A percentile compares a stretch with the other conserved stretches of the same genome.
phyloP scores from a whole-genome alignment of 2,797 vertebrate genomes.

The Sebastes flavidus region DNA sequence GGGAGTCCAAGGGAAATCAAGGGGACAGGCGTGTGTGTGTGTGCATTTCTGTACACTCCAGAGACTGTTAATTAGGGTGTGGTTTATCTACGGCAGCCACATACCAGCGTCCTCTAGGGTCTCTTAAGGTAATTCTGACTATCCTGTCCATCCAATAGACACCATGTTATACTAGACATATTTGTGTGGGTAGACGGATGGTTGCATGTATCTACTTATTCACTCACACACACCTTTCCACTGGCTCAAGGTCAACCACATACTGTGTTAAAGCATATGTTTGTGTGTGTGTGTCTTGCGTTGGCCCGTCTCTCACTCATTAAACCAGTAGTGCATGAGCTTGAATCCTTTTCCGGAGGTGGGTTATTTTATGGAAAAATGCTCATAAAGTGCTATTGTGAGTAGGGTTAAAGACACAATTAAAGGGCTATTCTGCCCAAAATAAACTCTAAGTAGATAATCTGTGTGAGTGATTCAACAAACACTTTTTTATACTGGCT shows the following conservation, averaged over 20 bases:
- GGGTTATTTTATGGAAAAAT: constrained; percentile 69
- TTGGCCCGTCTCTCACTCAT: constrained; percentile 57
- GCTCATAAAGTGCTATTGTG: constrained; percentile 71
- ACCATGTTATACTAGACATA: not conserved
- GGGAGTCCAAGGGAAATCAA: constrained; percentile 55
- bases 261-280: constrained; percentile 20
- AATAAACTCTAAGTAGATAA: constrained; percentile 64
- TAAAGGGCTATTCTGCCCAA: constrained; percentile 55
- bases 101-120: constrained; percentile 61
- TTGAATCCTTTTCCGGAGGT: constrained; percentile 43
- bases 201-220: constrained; percentile 19
- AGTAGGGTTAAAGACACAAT: constrained; percentile 67
- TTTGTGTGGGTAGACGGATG: constrained; percentile 18
- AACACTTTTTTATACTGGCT: constrained; percentile 54
- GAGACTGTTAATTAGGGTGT: constrained; percentile 65
- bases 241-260: constrained; percentile 42
- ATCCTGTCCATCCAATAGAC: constrained; percentile 6
- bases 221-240: constrained; percentile 39
- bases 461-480: constrained; percentile 54
- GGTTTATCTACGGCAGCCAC: constrained; percentile 56
- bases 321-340: constrained; percentile 57
- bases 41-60: constrained; percentile 51
- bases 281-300: constrained; percentile 21
- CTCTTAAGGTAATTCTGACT: constrained; percentile 41
- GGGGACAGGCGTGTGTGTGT: constrained; percentile 34